A percentile compares a stretch with the other conserved stretches of the same genome.
Evolutionary conservation across 2,888 invertebrate species (phyloP).

Genomic region (Himalopsyche kuldschensis): DNA sequence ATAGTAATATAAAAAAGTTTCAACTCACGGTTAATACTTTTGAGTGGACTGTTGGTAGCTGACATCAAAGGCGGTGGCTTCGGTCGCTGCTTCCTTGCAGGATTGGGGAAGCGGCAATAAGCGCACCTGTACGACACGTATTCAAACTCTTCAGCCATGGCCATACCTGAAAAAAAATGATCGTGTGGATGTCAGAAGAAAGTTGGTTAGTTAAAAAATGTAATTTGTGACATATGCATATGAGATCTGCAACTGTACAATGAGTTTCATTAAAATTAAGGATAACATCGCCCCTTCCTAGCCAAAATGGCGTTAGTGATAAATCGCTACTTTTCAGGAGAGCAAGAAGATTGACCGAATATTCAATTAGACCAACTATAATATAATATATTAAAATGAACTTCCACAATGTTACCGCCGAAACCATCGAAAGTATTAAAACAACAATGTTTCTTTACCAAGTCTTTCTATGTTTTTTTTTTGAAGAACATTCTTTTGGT

Average conservation of each 20-base stretch:
- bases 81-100: constrained; percentile 84
- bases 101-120: constrained; percentile 85
- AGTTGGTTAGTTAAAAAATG: background rate
- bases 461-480: too few species aligned
- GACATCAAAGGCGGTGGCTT: constrained; percentile 63
- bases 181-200: background rate
- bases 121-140: constrained; percentile 85
- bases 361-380: too few species aligned
- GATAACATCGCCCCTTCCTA: too few species aligned
- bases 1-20: background rate
- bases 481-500: too few species aligned
- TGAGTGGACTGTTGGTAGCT: background rate
- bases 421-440: too few species aligned
- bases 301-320: too few species aligned
- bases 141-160: constrained; percentile 71
- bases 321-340: too few species aligned
- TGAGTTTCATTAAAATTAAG: background rate
- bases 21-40: background rate
- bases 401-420: too few species aligned
- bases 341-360: too few species aligned
- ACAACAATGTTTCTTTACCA: too few species aligned
- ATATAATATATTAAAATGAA: too few species aligned
- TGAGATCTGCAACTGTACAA: background rate
- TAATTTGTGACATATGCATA: background rate
- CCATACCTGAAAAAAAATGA: constrained; percentile 61